These are phyloP conservation scores for Chymomyza procnemis DNA, from an alignment of 2,888 invertebrate genomes.

Conservation along the genomic window DNA sequence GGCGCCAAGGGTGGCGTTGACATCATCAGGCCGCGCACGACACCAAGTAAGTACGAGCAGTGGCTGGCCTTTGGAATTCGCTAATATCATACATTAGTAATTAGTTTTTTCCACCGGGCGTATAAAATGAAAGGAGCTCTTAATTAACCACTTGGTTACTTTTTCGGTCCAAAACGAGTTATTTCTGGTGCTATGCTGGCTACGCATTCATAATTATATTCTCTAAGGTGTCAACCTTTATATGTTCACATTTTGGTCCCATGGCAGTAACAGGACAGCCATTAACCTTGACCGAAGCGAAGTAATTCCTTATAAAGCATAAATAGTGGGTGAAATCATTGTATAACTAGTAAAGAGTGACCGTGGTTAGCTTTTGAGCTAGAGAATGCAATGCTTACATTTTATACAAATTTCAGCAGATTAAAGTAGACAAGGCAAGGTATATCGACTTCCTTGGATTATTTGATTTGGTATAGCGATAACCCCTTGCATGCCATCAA, in stretches of 20 bases:
- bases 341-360: too few species aligned
- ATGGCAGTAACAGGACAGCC: constrained; percentile 21
- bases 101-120: constrained; percentile 14
- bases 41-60: constrained; percentile 81
- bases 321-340: neutral
- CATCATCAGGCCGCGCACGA: constrained; percentile 86
- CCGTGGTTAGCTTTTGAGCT: neutral
- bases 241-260: neutral
- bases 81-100: constrained; percentile 36
- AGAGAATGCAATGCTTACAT: neutral
- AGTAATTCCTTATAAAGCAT: neutral
- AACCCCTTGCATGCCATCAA: constrained; percentile 1
- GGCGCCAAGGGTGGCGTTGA: constrained; percentile 84
- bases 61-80: neutral
- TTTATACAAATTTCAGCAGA: too few species aligned
- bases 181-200: neutral
- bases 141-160: neutral
- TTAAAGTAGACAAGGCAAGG: neutral
- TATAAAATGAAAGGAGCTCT: neutral
- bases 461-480: neutral
- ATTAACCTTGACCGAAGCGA: constrained; percentile 54
- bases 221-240: neutral
- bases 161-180: neutral
- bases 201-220: neutral
- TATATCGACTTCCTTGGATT: neutral